Evolutionary conservation across 2,113 vertebrate species (phyloP), one percentile per base, ranked within the genome.

Genomic region (Gadus macrocephalus): DNA sequence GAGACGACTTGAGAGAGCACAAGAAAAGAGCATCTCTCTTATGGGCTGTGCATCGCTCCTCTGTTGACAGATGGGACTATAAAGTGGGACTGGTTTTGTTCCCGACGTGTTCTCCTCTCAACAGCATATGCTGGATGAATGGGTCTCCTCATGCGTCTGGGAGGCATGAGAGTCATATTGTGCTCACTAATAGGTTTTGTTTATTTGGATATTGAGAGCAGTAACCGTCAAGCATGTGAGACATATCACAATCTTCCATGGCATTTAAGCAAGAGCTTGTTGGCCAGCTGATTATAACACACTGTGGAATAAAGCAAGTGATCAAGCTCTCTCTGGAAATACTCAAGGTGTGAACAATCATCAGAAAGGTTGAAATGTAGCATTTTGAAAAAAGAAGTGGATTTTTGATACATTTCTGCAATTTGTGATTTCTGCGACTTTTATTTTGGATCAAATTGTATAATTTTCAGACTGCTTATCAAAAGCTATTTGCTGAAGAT

Each of bases 21-120:
- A 49, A 58, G 70, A 83, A 81, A 79, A 67, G 72, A 76, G 72
- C 69, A 27, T 73, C 76, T 62, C 75, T 42, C 82, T 73, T 77
- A 66, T 81, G 74, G 83, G 76, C 62, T 83, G 82, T 79, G 76
- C 69, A 77, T 49, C 74, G 70, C 87, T n/a, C 83, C 82, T 86
- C 70, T 74, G 83, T 69, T 75, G 85, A 90, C 87, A 91, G 87
- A 91, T 88, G 89, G 89, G 79, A 86, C 72, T 79, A 83, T 75
- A 81, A 81, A 85, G 77, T 70, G 60, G 9, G 83, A 76, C 67
- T 64, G 72, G 73, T 84, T 88, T 78, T 78, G 73, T 86, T 88
- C 83, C 70, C 79, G 67, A 81, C 70, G 70, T 83, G 84, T 79
- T 88, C 82, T 64, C 72, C 71, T 80, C 75, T 88, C 74, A 75